These are phyloP conservation scores for Drymodes brunneopygia DNA, from an alignment of 2,113 vertebrate genomes.

Conservation along the genomic window DNA sequence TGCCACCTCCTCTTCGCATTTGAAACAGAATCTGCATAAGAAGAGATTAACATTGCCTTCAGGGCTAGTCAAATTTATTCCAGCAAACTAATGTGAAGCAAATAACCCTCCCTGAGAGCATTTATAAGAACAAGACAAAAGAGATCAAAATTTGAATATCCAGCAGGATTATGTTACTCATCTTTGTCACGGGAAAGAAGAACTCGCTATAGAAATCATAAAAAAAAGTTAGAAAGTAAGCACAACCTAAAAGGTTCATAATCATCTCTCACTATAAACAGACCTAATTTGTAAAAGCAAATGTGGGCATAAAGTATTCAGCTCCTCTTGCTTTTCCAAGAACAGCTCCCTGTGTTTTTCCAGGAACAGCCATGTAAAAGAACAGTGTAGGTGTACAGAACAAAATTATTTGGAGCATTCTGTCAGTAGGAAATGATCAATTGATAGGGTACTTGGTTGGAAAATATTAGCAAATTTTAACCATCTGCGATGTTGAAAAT, in stretches of 20 bases:
- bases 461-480: not conserved
- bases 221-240: not conserved
- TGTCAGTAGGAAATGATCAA: not conserved
- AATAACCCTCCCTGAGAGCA: not conserved
- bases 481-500: not conserved
- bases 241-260: not conserved
- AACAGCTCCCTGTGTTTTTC: not conserved
- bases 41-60: not conserved
- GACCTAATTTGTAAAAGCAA: not conserved
- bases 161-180: not conserved
- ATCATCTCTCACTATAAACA: not conserved
- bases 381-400: not conserved
- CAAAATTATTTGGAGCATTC: not conserved
- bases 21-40: not conserved
- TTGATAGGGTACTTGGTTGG: not conserved
- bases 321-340: not conserved
- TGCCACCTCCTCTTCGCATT: not conserved
- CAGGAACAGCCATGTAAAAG: not conserved
- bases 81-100: not conserved
- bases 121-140: not conserved
- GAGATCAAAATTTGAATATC: conserved; percentile 1
- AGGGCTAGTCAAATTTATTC: not conserved
- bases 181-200: not conserved
- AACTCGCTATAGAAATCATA: not conserved
- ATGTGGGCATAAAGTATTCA: not conserved